Percentiles rank a stretch among this genome's conserved stretches.
phyloP scores from a whole-genome alignment of 2,113 vertebrate genomes.

The Chitala chitala region DNA sequence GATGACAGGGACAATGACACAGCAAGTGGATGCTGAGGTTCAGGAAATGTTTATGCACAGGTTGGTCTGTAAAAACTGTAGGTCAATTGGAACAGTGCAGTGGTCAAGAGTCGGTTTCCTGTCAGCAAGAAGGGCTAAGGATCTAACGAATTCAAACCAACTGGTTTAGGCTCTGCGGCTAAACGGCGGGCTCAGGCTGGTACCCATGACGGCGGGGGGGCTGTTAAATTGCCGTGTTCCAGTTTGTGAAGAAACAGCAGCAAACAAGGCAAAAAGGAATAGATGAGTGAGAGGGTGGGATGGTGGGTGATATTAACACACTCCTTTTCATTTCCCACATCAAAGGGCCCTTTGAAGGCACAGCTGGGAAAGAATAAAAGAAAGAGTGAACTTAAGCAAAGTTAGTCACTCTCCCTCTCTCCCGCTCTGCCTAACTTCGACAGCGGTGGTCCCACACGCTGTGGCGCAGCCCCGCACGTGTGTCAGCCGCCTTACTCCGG shows the following conservation, averaged over 20 bases:
- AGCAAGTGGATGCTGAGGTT: too few relatives aligned
- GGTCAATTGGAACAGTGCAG: conserved; percentile 63
- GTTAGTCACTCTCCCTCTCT: conserved; percentile 69
- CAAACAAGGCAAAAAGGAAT: conserved; percentile 49
- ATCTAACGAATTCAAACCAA: not conserved
- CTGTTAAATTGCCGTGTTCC: conserved; percentile 49
- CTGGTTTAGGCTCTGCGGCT: not conserved
- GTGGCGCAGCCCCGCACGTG: conserved; percentile 43
- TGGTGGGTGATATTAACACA: conserved; percentile 70
- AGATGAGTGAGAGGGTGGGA: conserved; percentile 63
- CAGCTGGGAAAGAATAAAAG: conserved; percentile 76
- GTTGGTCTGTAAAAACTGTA: conserved; percentile 59
- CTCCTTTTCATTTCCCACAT: conserved; percentile 72
- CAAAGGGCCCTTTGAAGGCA: conserved; percentile 73
- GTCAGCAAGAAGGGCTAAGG: conserved; percentile 27
- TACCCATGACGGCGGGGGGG: conserved; percentile 46
- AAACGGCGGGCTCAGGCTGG: conserved; percentile 37
- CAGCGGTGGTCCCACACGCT: conserved; percentile 70
- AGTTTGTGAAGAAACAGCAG: conserved; percentile 53
- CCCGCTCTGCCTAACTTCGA: conserved; percentile 38
- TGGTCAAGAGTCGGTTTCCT: conserved; percentile 57
- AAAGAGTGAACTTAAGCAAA: conserved; percentile 59
- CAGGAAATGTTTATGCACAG: too few relatives aligned
- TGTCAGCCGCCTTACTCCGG: conserved; percentile 35
- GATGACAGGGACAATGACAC: too few relatives aligned